Percentiles rank a stretch among this genome's conserved stretches.
These are phyloP conservation scores for Dryocosmus kuriphilus DNA, from an alignment of 2,888 invertebrate genomes.

Conservation along the genomic window DNA sequence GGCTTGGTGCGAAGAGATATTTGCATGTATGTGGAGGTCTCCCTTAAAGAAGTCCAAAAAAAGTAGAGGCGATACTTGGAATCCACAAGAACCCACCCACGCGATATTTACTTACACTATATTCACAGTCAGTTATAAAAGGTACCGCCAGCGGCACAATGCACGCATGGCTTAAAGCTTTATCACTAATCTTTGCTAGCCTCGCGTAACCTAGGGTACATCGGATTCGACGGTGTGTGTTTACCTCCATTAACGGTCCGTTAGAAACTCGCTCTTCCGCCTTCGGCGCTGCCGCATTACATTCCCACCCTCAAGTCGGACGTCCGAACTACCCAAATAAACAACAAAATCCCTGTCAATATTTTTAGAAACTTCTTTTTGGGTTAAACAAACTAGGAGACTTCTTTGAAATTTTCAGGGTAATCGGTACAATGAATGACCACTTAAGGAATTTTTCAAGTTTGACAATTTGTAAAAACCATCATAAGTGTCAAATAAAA, in stretches of 20 bases:
- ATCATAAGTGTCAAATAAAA: too few species aligned
- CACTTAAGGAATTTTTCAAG: too few species aligned
- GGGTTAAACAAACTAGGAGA: too few species aligned
- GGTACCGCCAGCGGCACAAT: slow-evolving; percentile 66
- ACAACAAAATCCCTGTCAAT: neutral
- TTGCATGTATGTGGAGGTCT: slow-evolving; percentile 54
- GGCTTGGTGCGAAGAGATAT: slow-evolving; percentile 37
- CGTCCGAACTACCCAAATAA: neutral
- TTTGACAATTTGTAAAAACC: too few species aligned
- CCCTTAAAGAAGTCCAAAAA: slow-evolving; percentile 50
- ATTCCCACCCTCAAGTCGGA: slow-evolving; percentile 16
- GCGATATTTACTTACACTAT: slow-evolving; percentile 46
- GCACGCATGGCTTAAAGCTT: slow-evolving; percentile 59
- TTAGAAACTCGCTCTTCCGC: slow-evolving; percentile 64
- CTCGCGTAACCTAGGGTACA: slow-evolving; percentile 46
- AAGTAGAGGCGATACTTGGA: slow-evolving; percentile 43
- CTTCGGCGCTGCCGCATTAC: slow-evolving; percentile 52
- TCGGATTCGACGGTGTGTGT: slow-evolving; percentile 53
- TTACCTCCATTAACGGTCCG: slow-evolving; percentile 67
- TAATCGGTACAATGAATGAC: too few species aligned
- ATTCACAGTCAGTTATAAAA: slow-evolving; percentile 64
- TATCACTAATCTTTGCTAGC: slow-evolving; percentile 66
- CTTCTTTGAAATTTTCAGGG: too few species aligned
- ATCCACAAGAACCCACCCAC: slow-evolving; percentile 58
- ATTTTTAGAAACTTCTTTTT: too few species aligned